Evolutionary conservation across 1,140 invertebrate genomes (phyloP), one percentile per base, ranked within the genome.

Genomic region (Brachionus angularis): DNA sequence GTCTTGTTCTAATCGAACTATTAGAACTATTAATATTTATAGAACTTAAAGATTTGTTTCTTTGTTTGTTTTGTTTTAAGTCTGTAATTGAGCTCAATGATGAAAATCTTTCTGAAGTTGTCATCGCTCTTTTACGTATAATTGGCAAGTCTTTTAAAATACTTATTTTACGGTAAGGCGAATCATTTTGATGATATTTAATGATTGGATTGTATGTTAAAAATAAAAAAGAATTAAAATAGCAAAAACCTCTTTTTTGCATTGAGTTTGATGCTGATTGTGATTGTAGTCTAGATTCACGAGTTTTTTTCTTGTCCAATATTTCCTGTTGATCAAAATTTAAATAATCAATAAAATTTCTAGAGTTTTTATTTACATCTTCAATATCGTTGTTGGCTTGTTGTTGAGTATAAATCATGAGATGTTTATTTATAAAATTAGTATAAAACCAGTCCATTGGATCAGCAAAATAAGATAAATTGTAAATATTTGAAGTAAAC

Each of bases 371-470:
- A 3, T 14, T 7, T 21, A 23, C 53, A 3, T 31, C 5, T 42
- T 5, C 3, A 25, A 23, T 36, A 5, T 23, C 7, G 7, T 58
- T 52, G 7, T 52, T 29, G 16, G 5, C 33, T 23, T 58, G 36
- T 14, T 58, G 33, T 58, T 58, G 53, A 2, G 53, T 58, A 12
- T 58, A 58, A 14, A 58, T 58, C 36, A 58, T 58, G 12, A 58
- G 27, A 36, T 58, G 23, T 23, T 58, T 58, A 39, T 58, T n/a
- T 3, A 58, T 58, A 42, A 58, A 58, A 27, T 58, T 58, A 12
- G 53, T 39, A 23, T 58, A 58, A 34, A 58, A 58, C 53, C 53
- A 58, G 3, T 21, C 21, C 53, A 58, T 58, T 16, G 53, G 53
- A 58, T 58, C 53, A 58, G 53, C 53, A 58, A 58, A 58, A 27